A percentile compares a stretch with the other conserved stretches of the same genome.
These are phyloP conservation scores for Pituophis catenifer DNA, from an alignment of 2,113 vertebrate genomes.

Conservation along the genomic window DNA sequence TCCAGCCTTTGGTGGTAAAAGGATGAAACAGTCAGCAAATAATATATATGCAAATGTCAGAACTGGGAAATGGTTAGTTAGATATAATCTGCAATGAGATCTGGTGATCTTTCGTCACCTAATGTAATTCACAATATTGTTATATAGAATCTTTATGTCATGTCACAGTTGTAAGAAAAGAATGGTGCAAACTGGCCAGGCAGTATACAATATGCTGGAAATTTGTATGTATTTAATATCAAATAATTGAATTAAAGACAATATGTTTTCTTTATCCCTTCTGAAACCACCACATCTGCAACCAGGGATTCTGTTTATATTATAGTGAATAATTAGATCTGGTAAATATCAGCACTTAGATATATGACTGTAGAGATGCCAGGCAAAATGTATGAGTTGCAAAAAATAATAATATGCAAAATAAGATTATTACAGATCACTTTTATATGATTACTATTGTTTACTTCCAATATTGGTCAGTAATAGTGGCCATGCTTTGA, in stretches of 20 bases:
- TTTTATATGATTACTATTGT: background rate
- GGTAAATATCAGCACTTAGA: background rate
- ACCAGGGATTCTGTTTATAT: background rate
- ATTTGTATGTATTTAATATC: background rate
- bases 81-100: background rate
- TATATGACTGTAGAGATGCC: background rate
- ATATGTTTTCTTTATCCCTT: background rate
- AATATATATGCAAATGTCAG: background rate
- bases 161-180: background rate
- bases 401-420: background rate
- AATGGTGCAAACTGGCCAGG: background rate
- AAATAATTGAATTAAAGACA: background rate
- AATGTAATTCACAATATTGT: background rate
- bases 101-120: background rate
- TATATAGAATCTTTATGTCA: background rate
- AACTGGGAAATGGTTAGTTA: background rate
- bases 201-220: background rate
- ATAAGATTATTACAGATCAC: background rate
- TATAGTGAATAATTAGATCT: background rate
- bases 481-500: background rate
- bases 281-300: conserved; percentile 13
- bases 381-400: background rate
- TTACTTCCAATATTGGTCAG: too few relatives aligned
- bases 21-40: background rate
- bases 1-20: background rate